Conservation (phyloP, 2,797 vertebrate species). For the Pseudochirops cupreus region DNA sequence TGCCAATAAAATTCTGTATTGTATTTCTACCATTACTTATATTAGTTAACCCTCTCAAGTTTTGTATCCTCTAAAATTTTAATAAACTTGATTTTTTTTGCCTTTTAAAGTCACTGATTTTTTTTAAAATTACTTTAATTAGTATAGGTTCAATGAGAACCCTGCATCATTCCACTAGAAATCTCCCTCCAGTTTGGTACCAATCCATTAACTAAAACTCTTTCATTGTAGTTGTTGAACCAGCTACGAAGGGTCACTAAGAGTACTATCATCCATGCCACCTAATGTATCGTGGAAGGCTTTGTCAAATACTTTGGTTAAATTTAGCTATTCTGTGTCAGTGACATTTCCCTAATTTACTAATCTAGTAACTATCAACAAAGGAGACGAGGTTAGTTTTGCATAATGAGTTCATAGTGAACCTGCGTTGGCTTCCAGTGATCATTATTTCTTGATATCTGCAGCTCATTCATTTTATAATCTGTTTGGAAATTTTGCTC, state of each 20-base stretch:
- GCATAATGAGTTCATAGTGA: neutral
- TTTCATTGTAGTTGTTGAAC: neutral
- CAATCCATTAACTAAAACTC: neutral
- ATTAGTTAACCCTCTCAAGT: neutral
- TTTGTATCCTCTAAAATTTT: neutral
- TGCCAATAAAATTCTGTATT: neutral
- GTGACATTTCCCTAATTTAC: neutral
- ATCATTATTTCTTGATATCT: neutral
- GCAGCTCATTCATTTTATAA: neutral
- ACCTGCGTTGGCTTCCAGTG: neutral
- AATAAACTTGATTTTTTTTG: neutral
- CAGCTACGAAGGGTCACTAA: neutral
- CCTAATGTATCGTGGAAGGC: neutral
- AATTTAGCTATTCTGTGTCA: neutral
- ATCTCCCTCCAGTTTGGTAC: neutral
- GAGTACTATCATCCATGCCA: neutral
- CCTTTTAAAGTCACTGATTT: neutral
- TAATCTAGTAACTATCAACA: neutral
- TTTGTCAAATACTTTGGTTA: neutral
- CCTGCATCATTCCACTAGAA: neutral
- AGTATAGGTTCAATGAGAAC: neutral
- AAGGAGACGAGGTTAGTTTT: neutral
- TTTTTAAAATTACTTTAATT: neutral
- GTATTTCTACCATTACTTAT: neutral
- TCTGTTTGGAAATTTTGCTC: neutral